These are phyloP conservation scores for Salvelinus namaycush DNA, from an alignment of 2,113 vertebrate genomes.

Conservation along the genomic window DNA sequence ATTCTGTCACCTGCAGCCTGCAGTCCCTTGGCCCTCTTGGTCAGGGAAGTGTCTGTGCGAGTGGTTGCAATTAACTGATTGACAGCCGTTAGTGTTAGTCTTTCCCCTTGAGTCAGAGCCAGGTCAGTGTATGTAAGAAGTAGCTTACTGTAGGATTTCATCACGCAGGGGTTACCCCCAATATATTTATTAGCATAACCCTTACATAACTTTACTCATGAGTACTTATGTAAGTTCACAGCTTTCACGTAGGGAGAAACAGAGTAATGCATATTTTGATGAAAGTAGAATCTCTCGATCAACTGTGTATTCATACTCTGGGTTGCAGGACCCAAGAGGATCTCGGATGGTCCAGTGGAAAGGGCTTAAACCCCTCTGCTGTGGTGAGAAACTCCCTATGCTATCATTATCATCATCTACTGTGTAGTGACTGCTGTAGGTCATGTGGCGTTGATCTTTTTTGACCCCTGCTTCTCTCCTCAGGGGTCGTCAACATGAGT, in stretches of 20 bases:
- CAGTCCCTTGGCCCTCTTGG: slow-evolving; percentile 7
- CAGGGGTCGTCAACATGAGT: slow-evolving; percentile 87
- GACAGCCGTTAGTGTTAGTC: slow-evolving; percentile 8
- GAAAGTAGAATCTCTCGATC: not conserved
- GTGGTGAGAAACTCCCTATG: slow-evolving; percentile 72
- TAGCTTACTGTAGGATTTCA: too few species aligned
- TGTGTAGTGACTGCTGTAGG: too few species aligned
- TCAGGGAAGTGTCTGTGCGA: not conserved
- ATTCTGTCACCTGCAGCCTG: slow-evolving; percentile 21
- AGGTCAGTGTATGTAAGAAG: slow-evolving; percentile 17
- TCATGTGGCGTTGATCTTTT: not conserved
- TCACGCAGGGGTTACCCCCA: too few species aligned
- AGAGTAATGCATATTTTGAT: too few species aligned
- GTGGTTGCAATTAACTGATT: slow-evolving; percentile 22
- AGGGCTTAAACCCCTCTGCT: slow-evolving; percentile 80
- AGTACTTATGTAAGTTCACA: too few species aligned
- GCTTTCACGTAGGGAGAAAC: not conserved
- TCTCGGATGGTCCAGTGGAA: slow-evolving; percentile 90
- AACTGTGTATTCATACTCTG: not conserved
- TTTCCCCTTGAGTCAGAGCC: not conserved
- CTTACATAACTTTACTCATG: too few species aligned
- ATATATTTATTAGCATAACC: too few species aligned
- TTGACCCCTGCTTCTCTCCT: slow-evolving; percentile 25
- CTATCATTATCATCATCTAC: too few species aligned
- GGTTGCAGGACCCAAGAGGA: slow-evolving; percentile 84